Percentiles rank a stretch among this genome's conserved stretches.
phyloP scores from a whole-genome alignment of 2,797 vertebrate genomes.

The Gephyroberyx darwinii region DNA sequence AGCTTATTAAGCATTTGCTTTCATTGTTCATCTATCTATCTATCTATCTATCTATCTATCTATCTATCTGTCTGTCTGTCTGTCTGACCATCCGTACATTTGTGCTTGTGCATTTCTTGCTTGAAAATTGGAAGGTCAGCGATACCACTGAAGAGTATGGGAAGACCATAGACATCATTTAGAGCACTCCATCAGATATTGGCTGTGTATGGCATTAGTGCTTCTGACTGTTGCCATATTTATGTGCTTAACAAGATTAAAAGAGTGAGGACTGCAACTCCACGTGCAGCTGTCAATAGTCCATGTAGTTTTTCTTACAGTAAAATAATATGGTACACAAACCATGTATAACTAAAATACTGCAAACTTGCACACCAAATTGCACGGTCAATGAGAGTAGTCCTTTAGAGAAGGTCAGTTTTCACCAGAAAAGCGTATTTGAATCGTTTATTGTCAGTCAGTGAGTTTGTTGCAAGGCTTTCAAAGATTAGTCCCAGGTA shows the following conservation, averaged over 20 bases:
- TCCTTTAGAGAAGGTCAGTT: conserved; percentile 29
- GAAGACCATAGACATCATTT: conserved; percentile 14
- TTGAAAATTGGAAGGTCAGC: conserved; percentile 8
- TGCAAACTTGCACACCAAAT: neutral
- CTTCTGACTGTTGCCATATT: neutral
- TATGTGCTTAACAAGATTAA: neutral
- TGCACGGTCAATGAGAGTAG: conserved; percentile 29
- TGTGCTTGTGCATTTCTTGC: conserved; percentile 3
- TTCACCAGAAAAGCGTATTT: conserved; percentile 46
- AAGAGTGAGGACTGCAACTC: conserved; percentile 1
- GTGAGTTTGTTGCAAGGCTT: conserved; percentile 46
- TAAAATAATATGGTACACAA: neutral
- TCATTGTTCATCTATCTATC: conserved; percentile 2
- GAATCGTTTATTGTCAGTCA: conserved; percentile 47
- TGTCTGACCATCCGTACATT: neutral
- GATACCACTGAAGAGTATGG: conserved; percentile 8
- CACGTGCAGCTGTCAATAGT: neutral
- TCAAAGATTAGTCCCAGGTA: conserved; percentile 68
- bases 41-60: neutral
- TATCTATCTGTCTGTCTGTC: conserved; percentile 3
- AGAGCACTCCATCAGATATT: neutral
- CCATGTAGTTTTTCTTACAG: neutral
- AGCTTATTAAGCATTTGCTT: conserved; percentile 3
- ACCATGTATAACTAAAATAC: neutral
- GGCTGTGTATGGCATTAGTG: neutral